Evolutionary conservation across 2,113 vertebrate species (phyloP), one percentile per base, ranked within the genome.

Genomic region (Gallinago undulata): DNA sequence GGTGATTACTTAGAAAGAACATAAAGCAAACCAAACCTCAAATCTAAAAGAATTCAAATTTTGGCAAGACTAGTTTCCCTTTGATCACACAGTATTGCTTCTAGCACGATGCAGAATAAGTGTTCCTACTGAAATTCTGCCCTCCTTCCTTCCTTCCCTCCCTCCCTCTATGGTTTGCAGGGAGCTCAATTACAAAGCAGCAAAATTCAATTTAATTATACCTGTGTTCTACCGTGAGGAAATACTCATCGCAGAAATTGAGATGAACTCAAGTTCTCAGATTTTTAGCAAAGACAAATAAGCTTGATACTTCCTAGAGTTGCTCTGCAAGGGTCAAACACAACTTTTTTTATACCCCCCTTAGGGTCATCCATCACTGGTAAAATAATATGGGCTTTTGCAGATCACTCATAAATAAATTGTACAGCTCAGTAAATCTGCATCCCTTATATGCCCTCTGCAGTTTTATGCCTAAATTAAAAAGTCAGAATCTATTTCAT

Each of bases 401-500:
- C 23, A 93, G 48, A 90, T 80, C 43, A 72, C 62, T 94, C 84
- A 64, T 82, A 96, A 96, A 96, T 95, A 94, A 95, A 94, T 25
- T 11, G 47, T 55, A 87, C 27, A 80, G 72, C 85, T 84, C 11
- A 0, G 6, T 94, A 92, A 84, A 76, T 92, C 76, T 93, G 39
- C 75, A 78, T 94, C 30, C 70, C 55, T 92, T 67, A 55, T 59
- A 59, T 87, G 85, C 9, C 56, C 82, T 94, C 66, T 82, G 18
- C 51, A 89, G 39, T 85, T 94, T 93, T 59, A 90, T 85, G 72
- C 43, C 37, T 91, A 89, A 96, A 95, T 88, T 90, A 96, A 96
- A 96, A 97, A 96, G 84, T 94, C 90, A 94, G 60, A 93, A 92
- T 93, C 63, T 70, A 96, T 94, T 97, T 97, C 82, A 80, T 50